phyloP scores from a whole-genome alignment of 2,113 vertebrate species.

The Verasper variegatus region DNA sequence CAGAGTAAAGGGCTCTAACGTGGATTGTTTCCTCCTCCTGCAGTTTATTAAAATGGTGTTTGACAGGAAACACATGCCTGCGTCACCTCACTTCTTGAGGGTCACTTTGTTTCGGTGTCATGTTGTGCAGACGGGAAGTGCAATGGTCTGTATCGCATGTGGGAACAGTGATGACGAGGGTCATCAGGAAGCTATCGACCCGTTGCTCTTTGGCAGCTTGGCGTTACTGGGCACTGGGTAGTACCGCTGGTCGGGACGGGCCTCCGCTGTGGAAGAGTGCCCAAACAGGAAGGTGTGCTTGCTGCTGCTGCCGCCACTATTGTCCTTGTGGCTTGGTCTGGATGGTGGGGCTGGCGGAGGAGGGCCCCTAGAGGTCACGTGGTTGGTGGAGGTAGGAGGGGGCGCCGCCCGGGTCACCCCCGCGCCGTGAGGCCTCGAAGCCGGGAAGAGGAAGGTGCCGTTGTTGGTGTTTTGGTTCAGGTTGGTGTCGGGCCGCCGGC shows the following conservation, averaged over 20 bases:
- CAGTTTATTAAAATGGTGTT: no score
- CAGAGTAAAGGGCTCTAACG: slow-evolving; percentile 3
- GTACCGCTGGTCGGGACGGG: slow-evolving; percentile 59
- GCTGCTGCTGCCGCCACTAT: slow-evolving; percentile 31
- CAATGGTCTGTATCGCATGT: no score
- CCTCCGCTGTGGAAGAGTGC: slow-evolving; percentile 56
- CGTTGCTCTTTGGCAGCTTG: slow-evolving; percentile 76
- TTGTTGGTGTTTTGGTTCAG: slow-evolving; percentile 84
- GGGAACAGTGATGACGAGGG: background rate
- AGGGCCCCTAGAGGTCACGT: slow-evolving; percentile 50
- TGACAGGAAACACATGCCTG: no score
- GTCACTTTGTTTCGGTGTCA: background rate
- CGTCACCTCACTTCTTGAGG: no score
- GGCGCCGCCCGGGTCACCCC: slow-evolving; percentile 10
- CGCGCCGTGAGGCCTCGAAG: slow-evolving; percentile 49
- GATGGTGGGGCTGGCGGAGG: background rate
- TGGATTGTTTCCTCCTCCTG: background rate
- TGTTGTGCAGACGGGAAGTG: background rate
- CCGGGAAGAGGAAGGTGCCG: slow-evolving; percentile 82
- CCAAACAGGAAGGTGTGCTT: slow-evolving; percentile 85
- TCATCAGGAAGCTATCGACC: slow-evolving; percentile 66
- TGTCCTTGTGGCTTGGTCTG: slow-evolving; percentile 45
- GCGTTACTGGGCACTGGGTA: slow-evolving; percentile 48
- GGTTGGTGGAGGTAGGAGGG: slow-evolving; percentile 59
- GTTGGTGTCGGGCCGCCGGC: slow-evolving; percentile 71